These are phyloP conservation scores for Palythoa caribaeorum DNA, from an alignment of 92 coral and sea anemone species.

Conservation along the genomic window DNA sequence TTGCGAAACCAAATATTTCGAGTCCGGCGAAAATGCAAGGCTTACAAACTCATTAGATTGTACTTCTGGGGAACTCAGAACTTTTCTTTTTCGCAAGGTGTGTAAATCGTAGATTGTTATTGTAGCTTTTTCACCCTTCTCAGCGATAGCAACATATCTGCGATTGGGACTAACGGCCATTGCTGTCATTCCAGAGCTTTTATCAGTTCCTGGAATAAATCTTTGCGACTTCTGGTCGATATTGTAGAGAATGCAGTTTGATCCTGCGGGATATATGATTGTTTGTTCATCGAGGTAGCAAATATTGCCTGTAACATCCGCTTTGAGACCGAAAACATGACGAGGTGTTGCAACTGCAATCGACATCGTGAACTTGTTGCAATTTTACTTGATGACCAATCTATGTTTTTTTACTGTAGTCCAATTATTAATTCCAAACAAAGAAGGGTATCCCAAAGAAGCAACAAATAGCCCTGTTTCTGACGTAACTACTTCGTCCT, in stretches of 20 bases:
- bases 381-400: background rate
- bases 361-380: constrained; percentile 78
- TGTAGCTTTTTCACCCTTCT: constrained; percentile 94
- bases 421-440: background rate
- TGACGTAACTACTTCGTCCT: background rate
- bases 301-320: constrained; percentile 95
- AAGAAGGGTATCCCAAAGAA: background rate
- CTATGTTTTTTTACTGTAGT: background rate
- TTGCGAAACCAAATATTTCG: constrained; percentile 97
- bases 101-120: constrained; percentile 97
- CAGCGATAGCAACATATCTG: constrained; percentile 97
- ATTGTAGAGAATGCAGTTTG: constrained; percentile 95
- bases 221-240: constrained; percentile 99
- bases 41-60: constrained; percentile 96
- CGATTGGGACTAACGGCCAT: constrained; percentile 98
- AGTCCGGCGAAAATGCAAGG: constrained; percentile 98
- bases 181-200: constrained; percentile 96
- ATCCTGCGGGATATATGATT: constrained; percentile 97
- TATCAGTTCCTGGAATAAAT: constrained; percentile 98
- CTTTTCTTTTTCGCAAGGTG: constrained; percentile 95
- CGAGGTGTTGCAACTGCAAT: constrained; percentile 95
- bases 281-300: constrained; percentile 99
- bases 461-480: background rate
- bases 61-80: constrained; percentile 84
- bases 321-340: constrained; percentile 95